Conservation (phyloP, 2,113 vertebrate genomes). For the Hystrix cristata region DNA sequence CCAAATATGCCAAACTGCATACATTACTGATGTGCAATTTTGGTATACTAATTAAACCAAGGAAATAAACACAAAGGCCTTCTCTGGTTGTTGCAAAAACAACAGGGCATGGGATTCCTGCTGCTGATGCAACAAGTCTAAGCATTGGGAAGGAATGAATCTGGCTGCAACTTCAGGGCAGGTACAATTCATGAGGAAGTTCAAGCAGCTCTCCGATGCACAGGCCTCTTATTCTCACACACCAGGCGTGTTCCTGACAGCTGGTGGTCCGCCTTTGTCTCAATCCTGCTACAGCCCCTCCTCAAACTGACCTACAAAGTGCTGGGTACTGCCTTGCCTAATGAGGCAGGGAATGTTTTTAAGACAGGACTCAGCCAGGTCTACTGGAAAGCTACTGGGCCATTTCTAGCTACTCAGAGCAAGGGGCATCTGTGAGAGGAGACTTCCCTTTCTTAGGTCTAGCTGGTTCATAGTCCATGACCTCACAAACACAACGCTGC, state of each 20-base stretch:
- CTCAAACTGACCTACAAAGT: background rate
- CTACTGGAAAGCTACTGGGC: accelerated
- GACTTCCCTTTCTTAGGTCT: no score
- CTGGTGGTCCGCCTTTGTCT: background rate
- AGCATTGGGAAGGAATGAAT: background rate
- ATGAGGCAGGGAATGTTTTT: accelerated
- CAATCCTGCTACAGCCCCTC: background rate
- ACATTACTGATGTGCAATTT: background rate
- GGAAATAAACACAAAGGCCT: background rate
- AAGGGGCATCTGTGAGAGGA: background rate
- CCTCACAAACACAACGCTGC: background rate
- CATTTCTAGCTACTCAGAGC: background rate
- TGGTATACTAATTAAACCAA: background rate
- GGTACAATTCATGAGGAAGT: background rate
- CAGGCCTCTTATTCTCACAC: accelerated
- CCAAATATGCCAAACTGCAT: background rate
- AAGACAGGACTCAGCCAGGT: no score
- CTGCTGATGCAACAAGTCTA: background rate
- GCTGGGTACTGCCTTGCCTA: background rate
- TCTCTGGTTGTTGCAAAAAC: background rate
- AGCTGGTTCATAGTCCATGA: background rate
- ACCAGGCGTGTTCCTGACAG: accelerated
- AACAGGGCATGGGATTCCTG: background rate
- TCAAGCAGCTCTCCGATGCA: no score
- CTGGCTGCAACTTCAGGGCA: background rate